phyloP scores from a whole-genome alignment of 2,797 vertebrate genomes.

The Oceanodroma leucorhoa region DNA sequence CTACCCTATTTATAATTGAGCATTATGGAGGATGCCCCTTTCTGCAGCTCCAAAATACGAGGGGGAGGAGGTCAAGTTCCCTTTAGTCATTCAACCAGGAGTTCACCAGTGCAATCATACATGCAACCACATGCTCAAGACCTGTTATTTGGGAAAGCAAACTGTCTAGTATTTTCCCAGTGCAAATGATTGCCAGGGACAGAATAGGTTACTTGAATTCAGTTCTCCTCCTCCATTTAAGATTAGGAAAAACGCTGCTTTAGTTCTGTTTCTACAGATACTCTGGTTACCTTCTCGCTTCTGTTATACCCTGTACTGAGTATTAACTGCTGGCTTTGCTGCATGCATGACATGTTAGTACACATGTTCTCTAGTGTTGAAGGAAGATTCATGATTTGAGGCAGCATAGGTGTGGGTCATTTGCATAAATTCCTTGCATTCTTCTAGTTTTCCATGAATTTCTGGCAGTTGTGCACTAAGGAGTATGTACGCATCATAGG shows the following conservation, averaged over 20 bases:
- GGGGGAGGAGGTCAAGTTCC: background rate
- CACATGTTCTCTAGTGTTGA: background rate
- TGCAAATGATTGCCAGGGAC: background rate
- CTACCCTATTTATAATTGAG: background rate
- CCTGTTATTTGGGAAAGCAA: background rate
- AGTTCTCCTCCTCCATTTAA: background rate
- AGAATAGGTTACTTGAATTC: background rate
- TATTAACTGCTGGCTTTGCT: background rate
- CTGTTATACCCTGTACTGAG: background rate
- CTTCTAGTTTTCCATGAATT: background rate
- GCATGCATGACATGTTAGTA: background rate
- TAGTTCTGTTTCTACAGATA: background rate
- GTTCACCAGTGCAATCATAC: background rate
- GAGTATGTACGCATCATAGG: background rate
- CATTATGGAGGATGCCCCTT: background rate
- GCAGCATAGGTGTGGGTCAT: background rate
- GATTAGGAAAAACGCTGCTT: background rate
- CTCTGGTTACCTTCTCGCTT: background rate
- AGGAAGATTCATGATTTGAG: background rate
- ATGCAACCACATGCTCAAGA: background rate
- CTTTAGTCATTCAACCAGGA: background rate
- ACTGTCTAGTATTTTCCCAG: background rate
- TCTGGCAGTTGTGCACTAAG: background rate
- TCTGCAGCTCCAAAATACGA: background rate
- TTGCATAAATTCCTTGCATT: background rate